Evolutionary conservation across 2,888 invertebrate genomes (phyloP), one percentile per base, ranked within the genome.

Genomic region (Pammene fasciana): DNA sequence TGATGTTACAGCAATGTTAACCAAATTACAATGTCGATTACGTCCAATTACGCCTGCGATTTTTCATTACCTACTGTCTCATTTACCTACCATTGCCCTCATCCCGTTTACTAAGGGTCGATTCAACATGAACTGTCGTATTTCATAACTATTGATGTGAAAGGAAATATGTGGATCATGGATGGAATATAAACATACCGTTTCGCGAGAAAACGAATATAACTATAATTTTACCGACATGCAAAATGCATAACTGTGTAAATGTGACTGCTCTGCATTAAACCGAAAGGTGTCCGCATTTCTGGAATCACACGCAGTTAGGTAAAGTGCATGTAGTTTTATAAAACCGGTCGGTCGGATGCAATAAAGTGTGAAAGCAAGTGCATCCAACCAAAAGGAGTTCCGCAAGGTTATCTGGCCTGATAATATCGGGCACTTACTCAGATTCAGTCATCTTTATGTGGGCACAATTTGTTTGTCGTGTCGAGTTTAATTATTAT

Each of bases 201-300:
- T 41, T n/a, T 10, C 34, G 43, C 14, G 45, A 54, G 64, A 64
- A 64, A 54, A 64, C 43, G 10, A 62, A 43, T 36, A 52, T 68
- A 68, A 45, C 50, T 64, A 57, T 16, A 45, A 57, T 68, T 52
- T 52, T 52, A 50, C 67, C 59, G 68, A 65, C 65, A 65, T 34
- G 64, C 52, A 38, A 59, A 68, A 57, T 36, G 68, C 26, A 54
- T 59, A 68, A 68, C 68, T 50, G 68, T 56, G 50, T 50, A 68
- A 62, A 64, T 50, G 56, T 56, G 55, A 48, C 56, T 9, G 46
- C 38, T 41, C 18, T 64, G 46, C 61, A 55, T 41, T 64, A 52
- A 64, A 67, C 64, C 38, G 64, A 68, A 65, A 68, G 57, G 57
- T 64, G 57, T 59, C 57, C 68, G 68, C 64, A 68, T 68, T 65